Percentiles rank a stretch among this genome's conserved stretches.
phyloP scores from a whole-genome alignment of 1,140 invertebrate species.

The Drosophila funebris region DNA sequence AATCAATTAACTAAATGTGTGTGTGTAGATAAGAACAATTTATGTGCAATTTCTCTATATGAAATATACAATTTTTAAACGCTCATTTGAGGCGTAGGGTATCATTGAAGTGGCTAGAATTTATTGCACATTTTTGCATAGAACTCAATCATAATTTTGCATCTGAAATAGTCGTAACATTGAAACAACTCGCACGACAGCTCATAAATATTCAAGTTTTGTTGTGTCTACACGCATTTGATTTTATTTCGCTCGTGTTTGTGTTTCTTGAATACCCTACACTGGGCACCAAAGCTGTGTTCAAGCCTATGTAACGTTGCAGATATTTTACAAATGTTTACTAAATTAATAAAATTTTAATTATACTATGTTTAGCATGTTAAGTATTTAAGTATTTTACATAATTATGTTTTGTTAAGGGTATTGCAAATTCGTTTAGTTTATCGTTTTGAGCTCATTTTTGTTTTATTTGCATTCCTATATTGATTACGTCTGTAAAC shows the following conservation, averaged over 20 bases:
- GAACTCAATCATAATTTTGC: slow-evolving; percentile 27
- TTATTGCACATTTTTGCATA: background rate
- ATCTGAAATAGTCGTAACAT: slow-evolving; percentile 35
- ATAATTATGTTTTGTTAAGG: background rate
- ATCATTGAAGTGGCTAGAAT: background rate
- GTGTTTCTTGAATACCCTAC: slow-evolving; percentile 27
- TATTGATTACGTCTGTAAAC: slow-evolving; percentile 78
- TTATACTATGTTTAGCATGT: too few species aligned
- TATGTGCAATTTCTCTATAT: slow-evolving; percentile 6
- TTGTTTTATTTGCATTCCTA: slow-evolving; percentile 31
- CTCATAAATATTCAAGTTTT: slow-evolving; percentile 73
- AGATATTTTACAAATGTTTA: background rate
- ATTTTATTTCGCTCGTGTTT: slow-evolving; percentile 55
- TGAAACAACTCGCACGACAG: slow-evolving; percentile 57
- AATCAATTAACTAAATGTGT: slow-evolving; percentile 7
- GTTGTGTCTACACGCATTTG: slow-evolving; percentile 48
- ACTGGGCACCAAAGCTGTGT: background rate
- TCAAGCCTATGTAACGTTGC: background rate
- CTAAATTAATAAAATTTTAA: too few species aligned
- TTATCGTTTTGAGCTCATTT: background rate
- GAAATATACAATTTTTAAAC: background rate
- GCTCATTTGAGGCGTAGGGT: background rate
- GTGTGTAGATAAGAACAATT: slow-evolving; percentile 32
- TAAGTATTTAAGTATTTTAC: too few species aligned
- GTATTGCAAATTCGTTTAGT: slow-evolving; percentile 31